phyloP scores from a whole-genome alignment of 2,888 invertebrate genomes.

The Vanessa cardui region DNA sequence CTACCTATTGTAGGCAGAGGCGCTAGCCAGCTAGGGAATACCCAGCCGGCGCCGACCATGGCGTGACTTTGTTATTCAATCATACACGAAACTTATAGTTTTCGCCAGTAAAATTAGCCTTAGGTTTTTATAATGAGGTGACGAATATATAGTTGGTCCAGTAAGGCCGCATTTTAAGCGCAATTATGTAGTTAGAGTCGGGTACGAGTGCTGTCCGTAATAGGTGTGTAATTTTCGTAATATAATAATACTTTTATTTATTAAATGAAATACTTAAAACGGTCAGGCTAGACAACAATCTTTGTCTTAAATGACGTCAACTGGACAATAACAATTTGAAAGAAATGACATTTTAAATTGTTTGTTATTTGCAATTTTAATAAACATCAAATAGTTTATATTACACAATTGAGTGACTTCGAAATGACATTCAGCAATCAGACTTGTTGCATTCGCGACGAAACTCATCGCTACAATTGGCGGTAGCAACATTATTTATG shows the following conservation, averaged over 20 bases:
- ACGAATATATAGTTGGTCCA: conserved; percentile 31
- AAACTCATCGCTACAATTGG: conserved; percentile 25
- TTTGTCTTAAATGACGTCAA: too few relatives aligned
- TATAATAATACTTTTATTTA: too few relatives aligned
- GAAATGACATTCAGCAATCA: conserved; percentile 21
- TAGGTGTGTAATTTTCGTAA: neutral
- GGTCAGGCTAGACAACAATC: too few relatives aligned
- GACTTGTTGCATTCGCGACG: conserved; percentile 25
- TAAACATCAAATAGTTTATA: neutral
- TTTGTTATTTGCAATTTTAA: neutral
- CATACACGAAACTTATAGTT: conserved; percentile 62
- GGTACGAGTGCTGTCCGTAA: neutral
- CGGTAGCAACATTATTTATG: conserved; percentile 43
- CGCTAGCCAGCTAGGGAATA: conserved; percentile 40
- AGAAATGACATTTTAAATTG: neutral
- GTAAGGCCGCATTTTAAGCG: conserved; percentile 8
- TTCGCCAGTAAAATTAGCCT: conserved; percentile 60
- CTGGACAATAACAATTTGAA: too few relatives aligned
- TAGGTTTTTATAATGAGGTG: conserved; percentile 38
- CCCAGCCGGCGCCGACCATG: conserved; percentile 50
- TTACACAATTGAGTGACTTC: conserved; percentile 20
- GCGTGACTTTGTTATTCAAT: conserved; percentile 64
- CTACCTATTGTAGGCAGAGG: conserved; percentile 15
- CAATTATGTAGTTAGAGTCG: conserved; percentile 12
- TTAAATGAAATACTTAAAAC: too few relatives aligned